These are phyloP conservation scores for Apamea anceps DNA, from an alignment of 2,888 invertebrate species.

Conservation along the genomic window DNA sequence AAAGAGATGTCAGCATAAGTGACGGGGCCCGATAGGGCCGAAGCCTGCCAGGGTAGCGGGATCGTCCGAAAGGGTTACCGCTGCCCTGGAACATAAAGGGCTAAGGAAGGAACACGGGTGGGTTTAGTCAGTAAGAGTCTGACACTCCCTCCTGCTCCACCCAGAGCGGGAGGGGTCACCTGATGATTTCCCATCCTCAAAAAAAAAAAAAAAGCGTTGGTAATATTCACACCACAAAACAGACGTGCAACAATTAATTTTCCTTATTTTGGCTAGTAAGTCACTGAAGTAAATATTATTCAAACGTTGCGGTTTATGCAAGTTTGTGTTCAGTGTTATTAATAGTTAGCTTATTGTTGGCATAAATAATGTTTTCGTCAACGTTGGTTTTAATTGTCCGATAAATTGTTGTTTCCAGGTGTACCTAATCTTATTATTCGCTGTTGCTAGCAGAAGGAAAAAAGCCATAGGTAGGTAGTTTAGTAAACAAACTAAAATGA, in stretches of 20 bases:
- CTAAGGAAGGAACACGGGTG: too few relatives aligned
- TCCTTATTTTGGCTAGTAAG: background rate
- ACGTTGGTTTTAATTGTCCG: background rate
- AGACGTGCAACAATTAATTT: background rate
- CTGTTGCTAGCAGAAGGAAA: background rate
- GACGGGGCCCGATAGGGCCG: too few relatives aligned
- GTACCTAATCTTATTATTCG: background rate
- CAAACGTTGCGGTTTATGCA: constrained; percentile 2
- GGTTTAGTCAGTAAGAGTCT: too few relatives aligned
- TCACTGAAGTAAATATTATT: constrained; percentile 29
- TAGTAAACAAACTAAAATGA: background rate
- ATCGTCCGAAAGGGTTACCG: too few relatives aligned
- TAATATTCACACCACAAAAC: background rate
- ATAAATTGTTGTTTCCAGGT: background rate
- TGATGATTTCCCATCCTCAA: too few relatives aligned
- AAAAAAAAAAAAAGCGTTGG: too few relatives aligned
- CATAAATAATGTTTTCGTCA: background rate
- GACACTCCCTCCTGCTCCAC: too few relatives aligned
- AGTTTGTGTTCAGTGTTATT: background rate
- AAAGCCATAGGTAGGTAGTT: too few relatives aligned
- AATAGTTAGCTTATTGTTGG: background rate
- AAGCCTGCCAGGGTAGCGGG: too few relatives aligned
- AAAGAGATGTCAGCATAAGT: too few relatives aligned
- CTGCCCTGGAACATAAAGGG: too few relatives aligned
- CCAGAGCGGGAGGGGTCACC: too few relatives aligned